Base-by-base conservation (phyloP, 2,888 invertebrate genomes). In the Alcis repandata region DNA sequence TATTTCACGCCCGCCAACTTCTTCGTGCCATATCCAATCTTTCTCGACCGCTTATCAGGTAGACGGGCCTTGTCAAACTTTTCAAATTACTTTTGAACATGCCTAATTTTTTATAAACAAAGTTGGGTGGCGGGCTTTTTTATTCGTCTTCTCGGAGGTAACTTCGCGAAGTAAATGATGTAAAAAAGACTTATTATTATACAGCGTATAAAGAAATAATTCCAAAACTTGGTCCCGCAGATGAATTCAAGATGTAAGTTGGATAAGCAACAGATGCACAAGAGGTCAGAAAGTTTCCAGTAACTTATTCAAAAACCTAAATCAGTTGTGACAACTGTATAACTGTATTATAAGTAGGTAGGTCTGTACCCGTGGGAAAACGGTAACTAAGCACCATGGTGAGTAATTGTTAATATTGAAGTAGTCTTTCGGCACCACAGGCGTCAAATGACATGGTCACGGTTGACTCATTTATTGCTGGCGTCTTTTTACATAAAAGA, bases 11-110 rank as follows among this genome's bases (percentile, higher is more conserved):
- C 74, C 72, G 83, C 79, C 80, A 86, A 87, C 83, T 88, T 88
- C 78, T 79, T 79, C 85, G 80, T 85, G 85, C 82, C 80, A 82
- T 81, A 84, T 86, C 84, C 84, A 86, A 88, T 89, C 83, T 88
- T 82, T 77, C 77, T 80, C 82, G 80, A 78, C 80, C 83, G 85
- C 86, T 87, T 87, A 87, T 86, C 89, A 89, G 89, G 88, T 88
- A 85, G 81, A 84, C 80, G 84, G 81, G 82, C 67, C 83, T 81
- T 84, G 86, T 86, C 85, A 88, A 90, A 89, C 85, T 89, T 89
- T 87, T 87, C 72, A 86, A 88, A 90, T 90, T 85, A 84, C 79
- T 85, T 87, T 85, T 78, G 77, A 82, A 84, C 78, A 82, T 81
- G 79, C 74, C 75, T 76, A 73, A 74, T 68, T 78, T 77, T 78